Conservation (phyloP, 2,113 vertebrate species). For the Phodopus roborovskii region DNA sequence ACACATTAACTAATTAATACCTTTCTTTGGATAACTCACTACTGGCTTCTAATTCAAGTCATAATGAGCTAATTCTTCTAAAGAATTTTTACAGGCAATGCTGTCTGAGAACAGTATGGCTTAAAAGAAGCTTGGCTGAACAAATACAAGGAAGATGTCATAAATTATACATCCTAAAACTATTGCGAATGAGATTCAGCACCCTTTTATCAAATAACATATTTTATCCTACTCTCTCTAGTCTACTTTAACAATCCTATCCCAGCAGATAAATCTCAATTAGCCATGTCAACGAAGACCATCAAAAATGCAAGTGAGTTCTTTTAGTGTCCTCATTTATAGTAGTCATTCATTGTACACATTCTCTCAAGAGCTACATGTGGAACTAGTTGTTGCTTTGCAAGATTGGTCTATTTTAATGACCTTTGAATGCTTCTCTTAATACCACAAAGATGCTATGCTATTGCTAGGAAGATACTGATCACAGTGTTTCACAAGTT, state of each 20-base stretch:
- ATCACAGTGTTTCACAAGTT: background rate
- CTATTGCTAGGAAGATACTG: background rate
- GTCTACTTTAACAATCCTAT: constrained; percentile 40
- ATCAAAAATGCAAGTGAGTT: constrained; percentile 20
- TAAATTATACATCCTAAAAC: constrained; percentile 27
- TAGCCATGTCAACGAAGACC: constrained; percentile 2
- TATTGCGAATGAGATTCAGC: background rate
- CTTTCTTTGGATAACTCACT: constrained; percentile 36
- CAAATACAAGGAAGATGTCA: constrained; percentile 6
- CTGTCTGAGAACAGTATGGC: background rate
- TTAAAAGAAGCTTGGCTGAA: constrained; percentile 30
- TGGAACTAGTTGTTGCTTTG: background rate
- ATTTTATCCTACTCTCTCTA: constrained; percentile 25
- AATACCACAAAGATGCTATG: background rate
- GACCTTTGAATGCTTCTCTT: constrained; percentile 13
- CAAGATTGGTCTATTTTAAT: background rate
- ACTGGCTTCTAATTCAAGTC: constrained; percentile 25
- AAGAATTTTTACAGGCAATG: constrained; percentile 30
- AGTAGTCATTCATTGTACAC: background rate
- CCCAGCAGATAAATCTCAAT: constrained; percentile 29
- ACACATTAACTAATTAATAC: background rate
- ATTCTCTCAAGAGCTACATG: constrained; percentile 25
- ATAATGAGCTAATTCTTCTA: constrained; percentile 45
- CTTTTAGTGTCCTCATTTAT: constrained; percentile 23
- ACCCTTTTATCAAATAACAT: background rate